Conservation (phyloP, 2,797 vertebrate species). For the Ptychadena robeensis region DNA sequence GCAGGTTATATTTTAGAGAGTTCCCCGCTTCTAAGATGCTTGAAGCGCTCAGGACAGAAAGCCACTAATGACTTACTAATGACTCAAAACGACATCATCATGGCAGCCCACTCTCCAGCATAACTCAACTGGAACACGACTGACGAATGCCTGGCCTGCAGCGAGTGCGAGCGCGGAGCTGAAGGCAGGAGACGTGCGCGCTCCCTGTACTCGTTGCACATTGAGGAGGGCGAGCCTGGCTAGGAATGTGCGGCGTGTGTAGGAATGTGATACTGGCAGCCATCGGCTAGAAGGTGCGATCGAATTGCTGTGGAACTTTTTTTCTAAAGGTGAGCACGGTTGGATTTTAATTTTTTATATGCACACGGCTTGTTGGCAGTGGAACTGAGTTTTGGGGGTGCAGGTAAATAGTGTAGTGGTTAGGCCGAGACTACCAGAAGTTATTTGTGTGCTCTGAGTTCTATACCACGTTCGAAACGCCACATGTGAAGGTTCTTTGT, state of each 20-base stretch:
- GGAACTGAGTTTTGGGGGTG: background rate
- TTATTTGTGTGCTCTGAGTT: too few species aligned
- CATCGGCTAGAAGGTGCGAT: slow-evolving; percentile 1
- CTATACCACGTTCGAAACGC: too few species aligned
- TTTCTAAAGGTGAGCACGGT: background rate
- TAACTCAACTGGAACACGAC: too few species aligned
- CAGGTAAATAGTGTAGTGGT: background rate
- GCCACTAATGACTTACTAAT: too few species aligned
- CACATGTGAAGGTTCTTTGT: too few species aligned
- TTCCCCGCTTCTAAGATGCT: too few species aligned
- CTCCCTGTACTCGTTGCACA: slow-evolving; percentile 4
- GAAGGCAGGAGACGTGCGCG: slow-evolving; percentile 13
- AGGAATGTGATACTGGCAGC: slow-evolving; percentile 43
- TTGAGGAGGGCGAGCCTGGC: slow-evolving; percentile 22
- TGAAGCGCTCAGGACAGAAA: too few species aligned
- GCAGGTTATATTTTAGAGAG: too few species aligned
- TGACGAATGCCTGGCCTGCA: too few species aligned
- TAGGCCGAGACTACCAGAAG: background rate
- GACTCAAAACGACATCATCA: too few species aligned
- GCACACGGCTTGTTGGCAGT: too few species aligned
- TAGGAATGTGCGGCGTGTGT: slow-evolving; percentile 44
- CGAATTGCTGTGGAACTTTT: background rate
- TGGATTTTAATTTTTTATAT: background rate
- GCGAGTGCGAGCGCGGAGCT: background rate
- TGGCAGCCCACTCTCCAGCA: too few species aligned